phyloP scores from a whole-genome alignment of 2,888 invertebrate species.

The Lasioglossum figueresi region DNA sequence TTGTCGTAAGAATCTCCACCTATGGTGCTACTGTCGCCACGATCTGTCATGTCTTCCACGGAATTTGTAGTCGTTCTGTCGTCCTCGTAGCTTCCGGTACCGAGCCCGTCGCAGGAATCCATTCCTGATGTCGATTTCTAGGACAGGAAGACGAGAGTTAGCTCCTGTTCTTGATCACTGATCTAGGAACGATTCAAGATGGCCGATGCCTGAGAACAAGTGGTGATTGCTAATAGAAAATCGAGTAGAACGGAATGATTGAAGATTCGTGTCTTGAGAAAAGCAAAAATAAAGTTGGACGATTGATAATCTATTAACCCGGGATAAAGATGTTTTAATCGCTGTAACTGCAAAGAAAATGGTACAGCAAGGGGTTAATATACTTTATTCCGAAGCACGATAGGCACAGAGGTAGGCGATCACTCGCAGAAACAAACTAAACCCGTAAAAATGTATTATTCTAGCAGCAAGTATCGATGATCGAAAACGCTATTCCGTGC shows the following conservation, averaged over 20 bases:
- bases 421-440: background rate
- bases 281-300: background rate
- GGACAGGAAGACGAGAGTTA: background rate
- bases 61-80: conserved; percentile 51
- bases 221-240: background rate
- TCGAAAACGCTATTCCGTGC: background rate
- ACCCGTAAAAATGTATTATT: background rate
- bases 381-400: too few species aligned
- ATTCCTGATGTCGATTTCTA: conserved; percentile 70
- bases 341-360: too few species aligned
- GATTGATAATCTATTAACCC: too few species aligned
- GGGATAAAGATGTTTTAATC: too few species aligned
- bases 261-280: background rate
- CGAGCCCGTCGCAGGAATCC: conserved; percentile 65
- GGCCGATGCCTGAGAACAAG: background rate
- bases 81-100: conserved; percentile 58
- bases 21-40: conserved; percentile 24
- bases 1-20: conserved; percentile 41
- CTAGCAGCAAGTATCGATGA: background rate
- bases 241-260: background rate
- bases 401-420: too few species aligned
- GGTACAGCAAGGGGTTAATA: too few species aligned
- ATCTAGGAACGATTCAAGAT: background rate
- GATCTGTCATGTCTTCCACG: conserved; percentile 49
- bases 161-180: background rate